Evolutionary conservation across 2,888 invertebrate genomes (phyloP), one percentile per base, ranked within the genome.

Genomic region (Lymantria dispar): DNA sequence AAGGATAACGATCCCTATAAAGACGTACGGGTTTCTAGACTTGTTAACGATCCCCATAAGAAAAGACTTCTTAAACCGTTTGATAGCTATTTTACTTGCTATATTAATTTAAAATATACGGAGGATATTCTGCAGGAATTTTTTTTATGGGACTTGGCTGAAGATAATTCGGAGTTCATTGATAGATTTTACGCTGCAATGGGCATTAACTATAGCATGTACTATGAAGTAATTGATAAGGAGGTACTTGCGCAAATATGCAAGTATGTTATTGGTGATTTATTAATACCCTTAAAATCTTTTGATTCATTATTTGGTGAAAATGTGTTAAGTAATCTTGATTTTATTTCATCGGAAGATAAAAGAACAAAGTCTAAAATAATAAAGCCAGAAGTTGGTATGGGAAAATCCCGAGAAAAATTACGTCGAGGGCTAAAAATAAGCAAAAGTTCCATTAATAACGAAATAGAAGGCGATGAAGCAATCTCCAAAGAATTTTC

Each of bases 131-230:
- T 84, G 8, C 78, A 85, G 64, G 87, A 91, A 67, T 63, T 77
- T 37, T 77, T 86, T 7, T 79, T 86, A 60, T 90, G 90, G 84
- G 83, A 88, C 53, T 70, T 87, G 39, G 78, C 73, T 14, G 80
- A 82, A 42, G 86, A 90, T 7, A 85, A 90, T 64, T 84, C 89
- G 0, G 88, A 92, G 42, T 76, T 92, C 8, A 80, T 94, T 37
- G 93, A 94, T 59, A 79, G 87, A 60, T 94, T 93, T 78, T 94
- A 94, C 70, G 85, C 92, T 3, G 80, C 84, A 8, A 80, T 93
- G 62, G 93, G 93, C 8, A 84, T 94, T 42, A 93, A 93, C 64
- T 93, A 93, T 56, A 90, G 92, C 12, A 84, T 94, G 74, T 93
- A 92, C 64, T 94, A 93, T 67, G 88, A 92, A 59, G 63, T 77